phyloP scores from a whole-genome alignment of 2,797 vertebrate genomes.

The Apogon hyalosoma region DNA sequence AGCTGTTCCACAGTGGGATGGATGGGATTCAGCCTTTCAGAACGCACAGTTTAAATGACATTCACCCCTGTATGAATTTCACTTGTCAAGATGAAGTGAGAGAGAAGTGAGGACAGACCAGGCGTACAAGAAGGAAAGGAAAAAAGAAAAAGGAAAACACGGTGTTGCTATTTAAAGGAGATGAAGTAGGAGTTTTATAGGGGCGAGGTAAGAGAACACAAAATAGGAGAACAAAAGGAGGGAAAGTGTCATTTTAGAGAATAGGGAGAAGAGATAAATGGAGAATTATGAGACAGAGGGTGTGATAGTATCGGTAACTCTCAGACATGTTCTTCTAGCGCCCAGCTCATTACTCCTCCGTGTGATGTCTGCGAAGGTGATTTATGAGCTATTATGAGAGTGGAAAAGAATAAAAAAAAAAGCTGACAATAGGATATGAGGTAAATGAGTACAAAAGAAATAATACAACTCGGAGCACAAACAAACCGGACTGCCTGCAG shows the following conservation, averaged over 20 bases:
- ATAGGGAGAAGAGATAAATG: slow-evolving; percentile 25
- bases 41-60: slow-evolving; percentile 28
- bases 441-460: slow-evolving; percentile 14
- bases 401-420: slow-evolving; percentile 27
- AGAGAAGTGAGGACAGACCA: slow-evolving; percentile 20
- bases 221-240: slow-evolving; percentile 20
- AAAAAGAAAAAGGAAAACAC: neutral
- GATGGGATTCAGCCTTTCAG: slow-evolving; percentile 44
- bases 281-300: slow-evolving; percentile 22
- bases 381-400: slow-evolving; percentile 53
- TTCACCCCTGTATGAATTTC: slow-evolving; percentile 15
- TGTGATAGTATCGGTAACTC: slow-evolving; percentile 45
- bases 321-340: slow-evolving; percentile 36
- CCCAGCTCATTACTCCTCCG: slow-evolving; percentile 54
- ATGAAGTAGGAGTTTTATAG: neutral
- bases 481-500: neutral
- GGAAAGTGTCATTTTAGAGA: slow-evolving; percentile 17
- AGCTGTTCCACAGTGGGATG: slow-evolving; percentile 47
- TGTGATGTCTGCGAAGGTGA: slow-evolving; percentile 42
- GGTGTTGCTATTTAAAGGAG: slow-evolving; percentile 16
- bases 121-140: neutral
- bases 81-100: slow-evolving; percentile 35
- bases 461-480: neutral
- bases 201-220: slow-evolving; percentile 27
- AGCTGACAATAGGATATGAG: slow-evolving; percentile 8